Evolutionary conservation across 2,888 invertebrate species (phyloP).

Genomic region (Furcula furcula): DNA sequence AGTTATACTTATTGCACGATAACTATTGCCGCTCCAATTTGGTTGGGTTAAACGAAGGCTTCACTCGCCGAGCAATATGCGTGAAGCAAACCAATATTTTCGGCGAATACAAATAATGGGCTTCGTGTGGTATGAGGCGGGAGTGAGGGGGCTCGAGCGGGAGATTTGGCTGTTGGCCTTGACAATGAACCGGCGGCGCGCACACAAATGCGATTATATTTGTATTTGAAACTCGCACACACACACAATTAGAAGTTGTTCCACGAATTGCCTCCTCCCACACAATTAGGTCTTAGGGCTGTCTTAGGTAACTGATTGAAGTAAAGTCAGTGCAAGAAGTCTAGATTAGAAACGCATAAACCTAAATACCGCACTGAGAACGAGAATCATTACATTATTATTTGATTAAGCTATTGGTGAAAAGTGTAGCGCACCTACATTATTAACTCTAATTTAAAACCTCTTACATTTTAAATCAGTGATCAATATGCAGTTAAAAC

Average conservation of each 20-base stretch:
- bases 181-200: constrained; percentile 78
- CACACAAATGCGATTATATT: constrained; percentile 53
- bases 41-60: constrained; percentile 29
- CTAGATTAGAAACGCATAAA: constrained; percentile 16
- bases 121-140: constrained; percentile 49
- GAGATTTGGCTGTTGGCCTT: constrained; percentile 80
- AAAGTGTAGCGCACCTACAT: too few relatives aligned
- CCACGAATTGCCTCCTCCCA: constrained; percentile 75
- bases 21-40: constrained; percentile 50
- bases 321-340: constrained; percentile 13
- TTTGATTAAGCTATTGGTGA: too few relatives aligned
- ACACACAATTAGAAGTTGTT: constrained; percentile 52
- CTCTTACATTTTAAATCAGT: too few relatives aligned
- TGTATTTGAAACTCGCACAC: constrained; percentile 60
- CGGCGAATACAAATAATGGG: constrained; percentile 65
- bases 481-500: too few relatives aligned
- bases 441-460: too few relatives aligned
- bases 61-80: constrained; percentile 45
- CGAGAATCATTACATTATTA: too few relatives aligned
- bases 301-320: constrained; percentile 31
- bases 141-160: constrained; percentile 63
- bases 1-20: constrained; percentile 29
- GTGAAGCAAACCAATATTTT: constrained; percentile 50
- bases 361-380: too few relatives aligned
- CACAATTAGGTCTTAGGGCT: constrained; percentile 65